phyloP scores from a whole-genome alignment of 2,888 invertebrate species.

The Drosophila atripex region DNA sequence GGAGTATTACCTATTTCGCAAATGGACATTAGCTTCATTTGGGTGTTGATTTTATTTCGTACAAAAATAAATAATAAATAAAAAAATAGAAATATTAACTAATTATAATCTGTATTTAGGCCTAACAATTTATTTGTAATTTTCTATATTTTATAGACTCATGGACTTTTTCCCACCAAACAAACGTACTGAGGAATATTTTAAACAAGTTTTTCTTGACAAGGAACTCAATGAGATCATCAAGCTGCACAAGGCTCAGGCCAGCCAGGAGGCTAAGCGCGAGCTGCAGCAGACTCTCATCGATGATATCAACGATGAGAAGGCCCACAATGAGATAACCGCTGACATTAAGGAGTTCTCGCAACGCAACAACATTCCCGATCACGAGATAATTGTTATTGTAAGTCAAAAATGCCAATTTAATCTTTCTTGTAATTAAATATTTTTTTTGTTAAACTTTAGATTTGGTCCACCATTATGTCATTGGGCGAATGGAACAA shows the following conservation, averaged over 20 bases:
- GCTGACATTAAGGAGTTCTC: constrained; percentile 94
- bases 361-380: constrained; percentile 91
- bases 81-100: not conserved
- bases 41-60: constrained; percentile 74
- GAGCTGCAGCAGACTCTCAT: constrained; percentile 91
- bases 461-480: constrained; percentile 98
- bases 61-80: constrained; percentile 47
- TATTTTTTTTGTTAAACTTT: no score
- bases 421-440: not conserved
- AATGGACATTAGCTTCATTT: constrained; percentile 71
- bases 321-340: constrained; percentile 93
- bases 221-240: constrained; percentile 92
- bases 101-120: not conserved
- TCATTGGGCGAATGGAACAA: constrained; percentile 98
- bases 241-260: constrained; percentile 92
- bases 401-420: constrained; percentile 84
- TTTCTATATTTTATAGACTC: constrained; percentile 85
- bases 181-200: constrained; percentile 95
- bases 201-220: constrained; percentile 91
- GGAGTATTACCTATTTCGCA: constrained; percentile 74
- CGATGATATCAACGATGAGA: constrained; percentile 94
- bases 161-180: constrained; percentile 97
- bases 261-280: constrained; percentile 92
- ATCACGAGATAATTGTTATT: constrained; percentile 94
- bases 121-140: not conserved